Evolutionary conservation across 2,113 vertebrate genomes (phyloP).

Genomic region (Tachuris rubrigastra): DNA sequence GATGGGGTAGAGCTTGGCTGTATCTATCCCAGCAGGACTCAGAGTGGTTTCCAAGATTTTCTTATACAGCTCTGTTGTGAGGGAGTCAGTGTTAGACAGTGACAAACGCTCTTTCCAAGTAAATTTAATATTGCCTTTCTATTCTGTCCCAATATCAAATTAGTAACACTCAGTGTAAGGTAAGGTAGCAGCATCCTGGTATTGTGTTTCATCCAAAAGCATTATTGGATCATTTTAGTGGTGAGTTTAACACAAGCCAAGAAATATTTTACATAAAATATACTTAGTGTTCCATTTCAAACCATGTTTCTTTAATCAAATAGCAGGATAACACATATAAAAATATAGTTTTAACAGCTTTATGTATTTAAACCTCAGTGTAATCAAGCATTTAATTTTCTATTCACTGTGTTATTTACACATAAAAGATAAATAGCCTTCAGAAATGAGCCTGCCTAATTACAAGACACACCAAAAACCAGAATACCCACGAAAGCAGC

Average conservation of each 20-base stretch:
- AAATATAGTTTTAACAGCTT: background rate
- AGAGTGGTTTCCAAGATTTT: conserved; percentile 92
- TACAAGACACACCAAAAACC: background rate
- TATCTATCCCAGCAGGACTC: conserved; percentile 93
- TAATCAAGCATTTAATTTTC: background rate
- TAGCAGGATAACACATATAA: background rate
- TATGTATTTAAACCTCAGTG: background rate
- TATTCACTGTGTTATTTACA: background rate
- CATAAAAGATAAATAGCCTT: background rate
- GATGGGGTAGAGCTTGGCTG: conserved; percentile 95
- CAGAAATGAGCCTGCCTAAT: conserved; percentile 21
- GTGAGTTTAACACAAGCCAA: background rate
- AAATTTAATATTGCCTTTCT: background rate
- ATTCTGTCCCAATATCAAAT: background rate
- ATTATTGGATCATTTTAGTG: background rate
- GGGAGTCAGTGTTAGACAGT: background rate
- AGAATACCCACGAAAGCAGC: background rate
- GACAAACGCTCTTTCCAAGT: background rate
- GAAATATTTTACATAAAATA: background rate
- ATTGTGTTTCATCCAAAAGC: background rate
- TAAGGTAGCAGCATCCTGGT: background rate
- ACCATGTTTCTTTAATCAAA: background rate
- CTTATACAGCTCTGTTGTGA: conserved; percentile 88
- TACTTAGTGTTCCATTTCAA: background rate
- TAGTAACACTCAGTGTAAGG: background rate